phyloP scores from a whole-genome alignment of 2,113 vertebrate genomes.

The Narcine bancroftii region DNA sequence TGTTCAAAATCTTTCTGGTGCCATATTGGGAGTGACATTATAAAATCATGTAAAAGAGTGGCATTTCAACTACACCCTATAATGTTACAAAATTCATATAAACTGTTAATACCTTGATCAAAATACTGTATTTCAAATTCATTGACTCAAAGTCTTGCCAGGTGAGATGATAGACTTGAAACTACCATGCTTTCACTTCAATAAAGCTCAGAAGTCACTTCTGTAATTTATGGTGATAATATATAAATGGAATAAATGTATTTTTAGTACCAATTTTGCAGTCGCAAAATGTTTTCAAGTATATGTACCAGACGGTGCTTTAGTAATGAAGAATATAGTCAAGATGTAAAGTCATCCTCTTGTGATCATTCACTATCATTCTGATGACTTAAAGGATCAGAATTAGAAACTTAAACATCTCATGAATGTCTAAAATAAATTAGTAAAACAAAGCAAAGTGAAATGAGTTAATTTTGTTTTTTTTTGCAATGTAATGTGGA shows the following conservation, averaged over 20 bases:
- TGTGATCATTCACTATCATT: neutral
- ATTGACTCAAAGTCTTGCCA: neutral
- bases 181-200: neutral
- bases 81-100: neutral
- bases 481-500: neutral
- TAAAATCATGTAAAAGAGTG: neutral
- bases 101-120: neutral
- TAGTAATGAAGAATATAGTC: neutral
- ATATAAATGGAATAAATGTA: neutral
- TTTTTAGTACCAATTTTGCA: neutral
- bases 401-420: neutral
- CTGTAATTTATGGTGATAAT: neutral
- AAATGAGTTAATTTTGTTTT: neutral
- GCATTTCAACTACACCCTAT: neutral
- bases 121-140: neutral
- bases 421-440: neutral
- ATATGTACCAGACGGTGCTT: neutral
- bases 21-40: neutral
- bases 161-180: neutral
- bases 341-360: neutral
- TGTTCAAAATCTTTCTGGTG: neutral
- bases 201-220: neutral
- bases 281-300: neutral
- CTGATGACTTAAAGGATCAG: neutral
- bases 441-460: neutral